Conservation (phyloP, 2,888 invertebrate species). For the Nezara viridula region DNA sequence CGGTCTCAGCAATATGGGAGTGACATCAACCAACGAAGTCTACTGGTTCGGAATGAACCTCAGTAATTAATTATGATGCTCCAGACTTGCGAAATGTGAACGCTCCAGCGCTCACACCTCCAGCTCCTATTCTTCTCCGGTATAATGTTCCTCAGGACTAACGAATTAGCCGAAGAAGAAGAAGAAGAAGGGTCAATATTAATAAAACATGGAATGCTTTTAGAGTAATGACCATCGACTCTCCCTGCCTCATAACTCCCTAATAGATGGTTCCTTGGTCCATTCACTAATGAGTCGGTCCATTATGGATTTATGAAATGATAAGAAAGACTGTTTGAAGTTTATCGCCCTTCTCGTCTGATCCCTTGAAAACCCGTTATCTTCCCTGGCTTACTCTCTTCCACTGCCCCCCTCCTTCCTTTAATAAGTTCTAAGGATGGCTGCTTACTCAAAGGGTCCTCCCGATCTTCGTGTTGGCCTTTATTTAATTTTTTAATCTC, state of each 20-base stretch:
- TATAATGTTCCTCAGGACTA: neutral
- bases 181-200: constrained; percentile 51
- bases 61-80: constrained; percentile 27
- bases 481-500: neutral
- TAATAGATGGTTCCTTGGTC: constrained; percentile 43
- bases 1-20: neutral
- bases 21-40: neutral
- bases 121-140: constrained; percentile 10
- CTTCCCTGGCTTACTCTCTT: constrained; percentile 13
- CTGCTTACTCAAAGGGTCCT: constrained; percentile 40
- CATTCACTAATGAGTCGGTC: constrained; percentile 56
- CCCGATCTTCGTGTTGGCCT: neutral
- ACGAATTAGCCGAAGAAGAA: constrained; percentile 28
- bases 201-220: constrained; percentile 60
- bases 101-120: constrained; percentile 35
- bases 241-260: constrained; percentile 47
- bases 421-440: constrained; percentile 38
- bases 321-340: constrained; percentile 62
- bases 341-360: constrained; percentile 51
- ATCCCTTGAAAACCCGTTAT: constrained; percentile 39
- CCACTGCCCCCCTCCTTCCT: constrained; percentile 26
- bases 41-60: neutral
- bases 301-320: constrained; percentile 65
- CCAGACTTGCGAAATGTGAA: constrained; percentile 33
- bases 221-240: constrained; percentile 57